Evolutionary conservation across 1,140 invertebrate genomes (phyloP).

Genomic region (Pseudomyrmex gracilis): DNA sequence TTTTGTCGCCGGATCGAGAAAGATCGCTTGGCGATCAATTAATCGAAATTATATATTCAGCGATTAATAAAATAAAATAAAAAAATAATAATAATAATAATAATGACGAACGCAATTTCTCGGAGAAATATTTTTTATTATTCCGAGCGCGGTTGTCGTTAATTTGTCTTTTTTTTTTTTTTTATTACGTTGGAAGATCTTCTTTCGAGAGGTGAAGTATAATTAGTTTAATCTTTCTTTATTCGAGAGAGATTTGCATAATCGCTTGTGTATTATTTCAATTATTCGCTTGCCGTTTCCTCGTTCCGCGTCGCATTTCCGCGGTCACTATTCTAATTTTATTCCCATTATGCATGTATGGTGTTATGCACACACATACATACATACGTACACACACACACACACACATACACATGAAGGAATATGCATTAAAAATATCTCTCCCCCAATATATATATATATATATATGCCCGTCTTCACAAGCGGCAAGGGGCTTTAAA

Average conservation of each 20-base stretch:
- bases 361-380: background rate
- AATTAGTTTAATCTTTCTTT: conserved; percentile 4
- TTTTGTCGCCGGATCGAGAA: background rate
- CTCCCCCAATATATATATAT: background rate
- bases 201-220: background rate
- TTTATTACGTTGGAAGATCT: background rate
- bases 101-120: background rate
- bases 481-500: conserved; percentile 24
- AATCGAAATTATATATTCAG: background rate
- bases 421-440: conserved; percentile 42
- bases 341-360: conserved; percentile 8
- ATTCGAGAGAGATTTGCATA: background rate
- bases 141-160: background rate
- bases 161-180: background rate
- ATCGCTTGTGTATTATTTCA: background rate
- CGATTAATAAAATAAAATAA: background rate
- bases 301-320: background rate
- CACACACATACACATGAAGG: background rate
- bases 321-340: conserved; percentile 20
- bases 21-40: background rate
- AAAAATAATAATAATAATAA: background rate
- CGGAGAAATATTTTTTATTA: background rate
- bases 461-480: background rate
- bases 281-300: background rate
- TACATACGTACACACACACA: no score